Percentiles rank a stretch among this genome's conserved stretches.
Conservation (phyloP, 64 coral and sea anemone genomes). For the Montipora foliosa region DNA sequence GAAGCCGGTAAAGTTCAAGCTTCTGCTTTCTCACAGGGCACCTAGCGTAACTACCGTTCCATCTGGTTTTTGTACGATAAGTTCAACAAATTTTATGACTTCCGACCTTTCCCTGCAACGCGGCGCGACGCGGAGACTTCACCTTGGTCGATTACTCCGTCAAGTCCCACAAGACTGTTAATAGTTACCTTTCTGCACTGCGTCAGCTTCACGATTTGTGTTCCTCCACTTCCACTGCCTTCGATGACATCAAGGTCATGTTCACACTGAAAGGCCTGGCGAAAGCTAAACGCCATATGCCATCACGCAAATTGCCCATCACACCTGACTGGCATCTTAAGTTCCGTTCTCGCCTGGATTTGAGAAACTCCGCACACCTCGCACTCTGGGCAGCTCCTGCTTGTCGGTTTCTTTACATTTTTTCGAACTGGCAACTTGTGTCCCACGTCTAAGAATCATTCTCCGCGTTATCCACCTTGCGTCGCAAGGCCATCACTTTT, state of each 20-base stretch:
- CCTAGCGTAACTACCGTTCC: slow-evolving; percentile 15
- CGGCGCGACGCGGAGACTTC: not conserved
- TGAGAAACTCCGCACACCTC: slow-evolving; percentile 31
- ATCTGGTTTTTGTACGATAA: not conserved
- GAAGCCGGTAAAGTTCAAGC: not conserved
- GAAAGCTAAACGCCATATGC: slow-evolving; percentile 17
- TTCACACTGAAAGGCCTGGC: slow-evolving; percentile 22
- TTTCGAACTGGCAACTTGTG: slow-evolving; percentile 23
- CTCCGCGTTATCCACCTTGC: not conserved
- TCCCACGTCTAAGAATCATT: not conserved
- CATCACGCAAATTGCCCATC: slow-evolving; percentile 22
- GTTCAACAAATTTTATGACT: slow-evolving; percentile 7
- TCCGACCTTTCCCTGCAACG: not conserved
- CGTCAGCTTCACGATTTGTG: slow-evolving; percentile 2
- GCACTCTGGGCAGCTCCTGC: not conserved
- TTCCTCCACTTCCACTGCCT: not conserved
- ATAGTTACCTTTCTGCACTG: slow-evolving; percentile 12
- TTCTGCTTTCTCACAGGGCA: not conserved
- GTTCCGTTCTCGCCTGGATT: not conserved
- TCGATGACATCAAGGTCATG: slow-evolving; percentile 38
- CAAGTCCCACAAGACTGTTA: slow-evolving; percentile 13
- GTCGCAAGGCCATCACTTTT: not conserved
- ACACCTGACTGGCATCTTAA: slow-evolving; percentile 22
- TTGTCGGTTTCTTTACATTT: slow-evolving; percentile 35
- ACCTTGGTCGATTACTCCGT: slow-evolving; percentile 17